Evolutionary conservation across 2,888 invertebrate species (phyloP).

Genomic region (Ischnura elegans): DNA sequence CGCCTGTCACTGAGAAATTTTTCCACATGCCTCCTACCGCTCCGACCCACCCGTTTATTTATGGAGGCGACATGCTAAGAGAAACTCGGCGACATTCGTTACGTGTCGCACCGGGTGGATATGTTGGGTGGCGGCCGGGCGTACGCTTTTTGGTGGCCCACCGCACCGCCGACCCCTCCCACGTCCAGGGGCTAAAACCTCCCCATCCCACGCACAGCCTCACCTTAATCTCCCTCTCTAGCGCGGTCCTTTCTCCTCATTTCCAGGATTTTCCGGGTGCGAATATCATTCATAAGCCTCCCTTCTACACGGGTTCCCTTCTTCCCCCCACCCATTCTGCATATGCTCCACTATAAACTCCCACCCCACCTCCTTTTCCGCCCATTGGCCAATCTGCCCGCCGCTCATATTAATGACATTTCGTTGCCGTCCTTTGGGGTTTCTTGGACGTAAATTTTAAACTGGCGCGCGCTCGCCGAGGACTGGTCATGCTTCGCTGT

Average conservation of each 20-base stretch:
- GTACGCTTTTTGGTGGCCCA: slow-evolving; percentile 25
- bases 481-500: not conserved
- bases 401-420: slow-evolving; percentile 40
- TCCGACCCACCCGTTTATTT: slow-evolving; percentile 38
- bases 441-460: slow-evolving; percentile 54
- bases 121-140: slow-evolving; percentile 48
- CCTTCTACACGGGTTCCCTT: not conserved
- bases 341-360: not conserved
- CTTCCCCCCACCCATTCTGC: not conserved
- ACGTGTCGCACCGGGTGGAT: slow-evolving; percentile 33
- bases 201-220: not conserved
- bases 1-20: not conserved
- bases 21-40: not conserved
- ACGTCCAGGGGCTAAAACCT: not conserved
- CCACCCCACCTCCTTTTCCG: not conserved
- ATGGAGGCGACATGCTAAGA: slow-evolving; percentile 41
- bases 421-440: slow-evolving; percentile 30
- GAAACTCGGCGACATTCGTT: slow-evolving; percentile 49
- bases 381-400: not conserved
- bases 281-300: not conserved
- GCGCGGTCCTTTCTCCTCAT: slow-evolving; percentile 23
- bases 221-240: slow-evolving; percentile 6
- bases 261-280: slow-evolving; percentile 39
- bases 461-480: not conserved
- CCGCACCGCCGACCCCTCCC: not conserved